Evolutionary conservation across 1,140 invertebrate genomes (phyloP), one percentile per base, ranked within the genome.

Genomic region (Euura saliciscinereae): DNA sequence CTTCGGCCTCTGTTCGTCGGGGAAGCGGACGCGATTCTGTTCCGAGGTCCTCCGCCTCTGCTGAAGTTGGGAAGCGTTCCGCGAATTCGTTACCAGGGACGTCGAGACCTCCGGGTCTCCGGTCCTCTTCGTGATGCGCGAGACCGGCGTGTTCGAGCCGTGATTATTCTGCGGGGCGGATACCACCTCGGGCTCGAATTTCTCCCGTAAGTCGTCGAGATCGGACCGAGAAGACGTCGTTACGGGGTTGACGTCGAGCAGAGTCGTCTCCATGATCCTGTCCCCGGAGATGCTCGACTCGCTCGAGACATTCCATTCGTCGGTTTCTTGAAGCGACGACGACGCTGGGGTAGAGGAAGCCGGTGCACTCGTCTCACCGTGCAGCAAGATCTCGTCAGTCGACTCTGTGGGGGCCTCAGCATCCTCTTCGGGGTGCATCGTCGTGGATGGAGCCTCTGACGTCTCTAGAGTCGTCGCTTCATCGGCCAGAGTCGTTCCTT

Each of bases 341-440:
- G 10, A 7, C 4, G 2, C 3, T 67, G 4, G 66, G 8, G 59
- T 10, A 10, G 13, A 44, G 13, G 6, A 8, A 10, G 42, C 11
- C 73, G 83, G 80, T 2, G 85, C 84, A n/a, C n/a, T n/a, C 5
- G 85, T 82, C 46, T 86, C 86, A 5, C 85, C 82, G 7, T 83
- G 82, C 68, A 78, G 79, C 43, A 87, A 43, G 65, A 87, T 73
- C 67, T 87, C 85, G 11, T 84, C 80, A 10, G 82, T 82, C 42
- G 72, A 74, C 45, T 83, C 79, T 1, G 73, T 73, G 44, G 78
- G 78, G 44, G 79, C 80, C 0, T 28, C 28, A 28, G 28, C 5
- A 8, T 59, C 8, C 7, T 81, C 78, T n/a, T 81, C 77, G 1
- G 71, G 28, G 2, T 69, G 70, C 43, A 78, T 79, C 6, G 79